Base-by-base conservation (phyloP, 2,888 invertebrate genomes). In the Andrena marginata region DNA sequence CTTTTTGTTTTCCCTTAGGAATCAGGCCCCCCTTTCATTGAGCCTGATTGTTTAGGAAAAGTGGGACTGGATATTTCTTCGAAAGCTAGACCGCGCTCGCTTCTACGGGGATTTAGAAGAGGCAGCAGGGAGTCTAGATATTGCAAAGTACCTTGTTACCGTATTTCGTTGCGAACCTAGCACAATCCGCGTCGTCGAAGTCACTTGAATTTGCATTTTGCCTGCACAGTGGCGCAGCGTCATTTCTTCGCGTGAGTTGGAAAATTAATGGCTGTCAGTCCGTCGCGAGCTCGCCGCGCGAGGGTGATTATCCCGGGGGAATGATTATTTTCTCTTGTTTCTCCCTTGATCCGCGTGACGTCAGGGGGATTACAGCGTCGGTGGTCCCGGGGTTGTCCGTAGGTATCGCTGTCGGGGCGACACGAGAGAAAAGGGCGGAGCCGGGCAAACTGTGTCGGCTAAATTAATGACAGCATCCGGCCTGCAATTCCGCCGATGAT, bases 401-500 rank as follows among this genome's bases (percentile, higher is more conserved):
- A 35, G 35, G 59, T 48, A 63, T 23, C 49, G 51, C 8, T 29
- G 33, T 29, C 54, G 31, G 20, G 31, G 33, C 63, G 56, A 35
- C 71, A 63, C 35, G 56, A 35, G 69, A 62, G 60, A 59, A 56
- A 48, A 69, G 48, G 67, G 59, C 26, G 65, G 56, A 59, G 49
- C 59, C 13, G 31, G 54, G 35, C 51, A 62, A 69, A 69, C 59
- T 70, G 63, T 68, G 69, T 33, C 64, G 49, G 48, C 31, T 65
- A 72, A 77, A 77, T 77, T 77, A 72, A 72, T 63, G 71, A 67
- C 71, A 67, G 71, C 60, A 42, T 71, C 71, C 77, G 54, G 56
- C 59, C 42, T 54, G 70, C 56, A 54, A 54, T 31, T 16, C 31
- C 56, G 31, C 49, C 67, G 62, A 72, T 69, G 74, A 79, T 74